Percentiles rank a stretch among this genome's conserved stretches.
Evolutionary conservation across 2,797 vertebrate species (phyloP).

Genomic region (Mycteria americana): DNA sequence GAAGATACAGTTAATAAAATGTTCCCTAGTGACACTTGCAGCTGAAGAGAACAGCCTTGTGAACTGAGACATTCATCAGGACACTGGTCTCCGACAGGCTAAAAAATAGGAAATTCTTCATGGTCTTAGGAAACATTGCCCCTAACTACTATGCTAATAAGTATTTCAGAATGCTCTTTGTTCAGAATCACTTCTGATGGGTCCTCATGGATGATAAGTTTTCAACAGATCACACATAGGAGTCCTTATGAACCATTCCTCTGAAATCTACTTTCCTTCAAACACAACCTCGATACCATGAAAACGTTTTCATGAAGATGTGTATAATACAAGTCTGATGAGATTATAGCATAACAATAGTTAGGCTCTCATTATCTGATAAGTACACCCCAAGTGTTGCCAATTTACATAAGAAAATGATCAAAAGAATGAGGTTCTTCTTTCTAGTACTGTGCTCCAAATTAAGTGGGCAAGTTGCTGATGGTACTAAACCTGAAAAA

Average conservation of each 20-base stretch:
- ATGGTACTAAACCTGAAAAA: neutral
- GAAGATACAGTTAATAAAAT: neutral
- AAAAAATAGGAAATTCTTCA: neutral
- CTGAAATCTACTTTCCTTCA: neutral
- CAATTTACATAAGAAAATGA: neutral
- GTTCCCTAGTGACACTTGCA: neutral
- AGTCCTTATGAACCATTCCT: neutral
- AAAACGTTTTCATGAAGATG: neutral
- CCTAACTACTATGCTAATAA: neutral
- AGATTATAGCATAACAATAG: neutral
- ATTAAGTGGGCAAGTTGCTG: neutral
- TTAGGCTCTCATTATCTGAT: neutral
- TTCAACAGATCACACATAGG: neutral
- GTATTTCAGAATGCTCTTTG: neutral
- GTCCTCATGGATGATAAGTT: neutral
- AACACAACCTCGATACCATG: neutral
- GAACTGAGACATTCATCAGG: neutral
- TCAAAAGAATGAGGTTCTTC: neutral
- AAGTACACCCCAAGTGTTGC: neutral
- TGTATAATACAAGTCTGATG: neutral
- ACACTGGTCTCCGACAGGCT: neutral
- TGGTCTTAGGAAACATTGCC: neutral
- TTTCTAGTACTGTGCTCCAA: neutral
- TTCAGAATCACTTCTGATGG: neutral
- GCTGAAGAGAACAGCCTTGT: neutral